Percentiles rank a stretch among this genome's conserved stretches.
Conservation (phyloP, 1,140 invertebrate species). For the Teleopsis dalmanni region DNA sequence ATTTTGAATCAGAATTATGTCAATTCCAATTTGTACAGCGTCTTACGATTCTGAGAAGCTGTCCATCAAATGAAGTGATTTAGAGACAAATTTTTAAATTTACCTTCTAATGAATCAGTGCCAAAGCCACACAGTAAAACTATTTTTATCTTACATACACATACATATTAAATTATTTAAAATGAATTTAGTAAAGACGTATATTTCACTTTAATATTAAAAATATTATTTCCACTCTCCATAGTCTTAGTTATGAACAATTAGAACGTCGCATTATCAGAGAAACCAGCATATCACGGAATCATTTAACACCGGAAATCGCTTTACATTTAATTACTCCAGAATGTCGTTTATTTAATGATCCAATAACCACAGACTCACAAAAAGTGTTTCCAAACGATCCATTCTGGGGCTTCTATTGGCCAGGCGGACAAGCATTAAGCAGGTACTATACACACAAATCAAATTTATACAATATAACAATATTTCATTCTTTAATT, state of each 20-base stretch:
- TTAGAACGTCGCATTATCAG: slow-evolving; percentile 4
- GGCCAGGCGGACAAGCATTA: slow-evolving; percentile 52
- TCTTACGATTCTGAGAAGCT: no score
- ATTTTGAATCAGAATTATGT: no score
- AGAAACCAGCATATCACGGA: slow-evolving; percentile 15
- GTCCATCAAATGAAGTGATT: no score
- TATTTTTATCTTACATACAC: no score
- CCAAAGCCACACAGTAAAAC: no score
- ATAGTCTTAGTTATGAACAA: background rate
- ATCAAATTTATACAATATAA: background rate
- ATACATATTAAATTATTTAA: no score
- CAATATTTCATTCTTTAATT: slow-evolving; percentile 10
- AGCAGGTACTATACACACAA: no score
- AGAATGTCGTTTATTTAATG: slow-evolving; percentile 47
- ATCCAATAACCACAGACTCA: slow-evolving; percentile 21
- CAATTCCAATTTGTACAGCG: no score
- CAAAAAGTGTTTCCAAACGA: slow-evolving; percentile 37
- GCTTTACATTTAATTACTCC: slow-evolving; percentile 49
- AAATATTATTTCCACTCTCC: background rate
- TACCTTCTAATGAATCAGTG: no score
- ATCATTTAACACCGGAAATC: slow-evolving; percentile 52
- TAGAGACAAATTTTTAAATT: no score
- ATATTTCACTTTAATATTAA: background rate
- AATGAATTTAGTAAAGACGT: no score
- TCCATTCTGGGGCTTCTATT: slow-evolving; percentile 55